phyloP scores from a whole-genome alignment of 2,888 invertebrate species.

The Cosmopolites sordidus region DNA sequence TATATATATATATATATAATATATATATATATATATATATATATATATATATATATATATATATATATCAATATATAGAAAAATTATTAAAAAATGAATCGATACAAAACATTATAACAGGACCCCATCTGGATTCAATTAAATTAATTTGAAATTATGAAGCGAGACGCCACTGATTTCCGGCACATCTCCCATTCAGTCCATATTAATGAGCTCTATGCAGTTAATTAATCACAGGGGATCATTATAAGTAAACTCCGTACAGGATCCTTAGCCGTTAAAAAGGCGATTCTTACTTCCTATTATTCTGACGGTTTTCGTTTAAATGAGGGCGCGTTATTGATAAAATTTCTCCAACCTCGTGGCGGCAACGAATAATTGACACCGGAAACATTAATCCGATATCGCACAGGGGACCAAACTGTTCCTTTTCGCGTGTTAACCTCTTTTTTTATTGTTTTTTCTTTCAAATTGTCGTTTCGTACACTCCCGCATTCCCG shows the following conservation, averaged over 20 bases:
- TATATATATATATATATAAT: no score
- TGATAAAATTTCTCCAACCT: slow-evolving; percentile 17
- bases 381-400: neutral
- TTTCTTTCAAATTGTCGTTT: neutral
- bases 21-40: no score
- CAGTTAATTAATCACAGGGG: slow-evolving; percentile 44
- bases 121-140: no score
- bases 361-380: neutral
- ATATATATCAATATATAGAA: no score
- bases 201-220: slow-evolving; percentile 44
- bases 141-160: no score
- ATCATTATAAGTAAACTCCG: slow-evolving; percentile 42
- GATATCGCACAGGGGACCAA: neutral
- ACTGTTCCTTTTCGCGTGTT: neutral
- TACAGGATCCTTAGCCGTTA: slow-evolving; percentile 38
- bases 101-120: no score
- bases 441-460: neutral
- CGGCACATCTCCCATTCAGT: slow-evolving; percentile 31
- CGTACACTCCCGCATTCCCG: no score
- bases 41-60: no score
- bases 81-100: no score
- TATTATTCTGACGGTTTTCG: slow-evolving; percentile 38
- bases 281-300: slow-evolving; percentile 41
- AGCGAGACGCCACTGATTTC: neutral
- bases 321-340: slow-evolving; percentile 19